Base-by-base conservation (phyloP, 2,888 invertebrate genomes). In the Lithophane semibrunnea region DNA sequence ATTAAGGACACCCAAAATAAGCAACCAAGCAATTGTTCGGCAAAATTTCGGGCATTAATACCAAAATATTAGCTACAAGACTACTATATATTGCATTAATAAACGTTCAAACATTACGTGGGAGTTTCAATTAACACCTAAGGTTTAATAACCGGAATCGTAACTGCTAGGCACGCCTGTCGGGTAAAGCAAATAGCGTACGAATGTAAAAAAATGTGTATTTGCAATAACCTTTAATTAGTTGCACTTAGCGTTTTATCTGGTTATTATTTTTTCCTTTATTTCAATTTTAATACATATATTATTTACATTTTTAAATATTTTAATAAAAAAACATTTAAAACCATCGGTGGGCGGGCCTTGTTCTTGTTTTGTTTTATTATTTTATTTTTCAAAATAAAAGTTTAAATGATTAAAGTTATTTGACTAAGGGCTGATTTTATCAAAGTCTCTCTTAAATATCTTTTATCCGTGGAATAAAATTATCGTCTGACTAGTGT, bases 61-160 rank as follows among this genome's bases (percentile, higher is more conserved):
- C 9, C 18, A 44, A 37, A 75, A 69, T 71, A 12, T 72, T 49
- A 58, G 29, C 63, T 54, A 47, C 73, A 71, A 69, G 56, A 68
- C 56, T 68, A 54, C 49, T 72, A 21, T 21, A 47, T 54, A 73
- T 60, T 73, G 66, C 68, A 81, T 77, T 75, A 75, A 64, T 84
- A 81, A 75, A 79, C 77, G 71, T 79, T 71, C 75, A 84, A 82
- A 70, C 63, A 65, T 76, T 64, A 77, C 67, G 77, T 84, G 64
- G 85, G 86, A 73, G 80, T 73, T 82, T 80, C 78, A 86, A 90
- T 90, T 86, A 89, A 86, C 89, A 85, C 88, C 74, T 73, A 71
- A 68, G 61, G 47, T 77, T 82, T 84, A 80, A 80, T 82, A 74
- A 78, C 64, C 16, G 73, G 67, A 76, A 71, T 73, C 61, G 65